Evolutionary conservation across 1,140 invertebrate species (phyloP).

Genomic region (Limonius californicus): DNA sequence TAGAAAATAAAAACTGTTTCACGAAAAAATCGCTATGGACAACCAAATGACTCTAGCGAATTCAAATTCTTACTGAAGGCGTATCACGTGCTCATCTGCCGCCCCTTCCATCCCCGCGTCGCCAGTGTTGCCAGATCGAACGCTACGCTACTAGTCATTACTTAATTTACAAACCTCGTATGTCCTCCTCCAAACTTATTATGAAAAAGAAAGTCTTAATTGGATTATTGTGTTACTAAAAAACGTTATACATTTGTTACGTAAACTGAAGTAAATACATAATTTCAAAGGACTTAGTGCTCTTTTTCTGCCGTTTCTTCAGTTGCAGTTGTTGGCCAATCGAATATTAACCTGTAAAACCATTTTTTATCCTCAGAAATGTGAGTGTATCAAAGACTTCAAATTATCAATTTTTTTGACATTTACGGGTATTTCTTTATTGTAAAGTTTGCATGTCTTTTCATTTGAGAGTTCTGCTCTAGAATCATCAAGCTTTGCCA

Average conservation of each 20-base stretch:
- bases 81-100: no score
- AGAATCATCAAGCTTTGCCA: background rate
- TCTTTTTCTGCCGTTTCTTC: background rate
- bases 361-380: background rate
- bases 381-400: background rate
- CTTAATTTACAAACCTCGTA: background rate
- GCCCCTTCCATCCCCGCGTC: no score
- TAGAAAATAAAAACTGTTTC: no score
- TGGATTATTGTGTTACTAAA: background rate
- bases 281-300: background rate
- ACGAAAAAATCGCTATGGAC: no score
- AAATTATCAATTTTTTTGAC: background rate
- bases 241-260: background rate
- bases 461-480: background rate
- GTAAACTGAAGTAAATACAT: no score
- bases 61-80: no score
- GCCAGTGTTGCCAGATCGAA: no score
- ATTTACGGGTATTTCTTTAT: background rate
- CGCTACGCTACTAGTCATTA: no score
- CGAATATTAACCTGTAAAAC: background rate
- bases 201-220: background rate
- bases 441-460: no score
- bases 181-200: background rate
- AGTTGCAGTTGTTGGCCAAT: background rate
- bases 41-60: no score